Conservation (phyloP, 1,140 invertebrate genomes). For the Bombus terrestris region DNA sequence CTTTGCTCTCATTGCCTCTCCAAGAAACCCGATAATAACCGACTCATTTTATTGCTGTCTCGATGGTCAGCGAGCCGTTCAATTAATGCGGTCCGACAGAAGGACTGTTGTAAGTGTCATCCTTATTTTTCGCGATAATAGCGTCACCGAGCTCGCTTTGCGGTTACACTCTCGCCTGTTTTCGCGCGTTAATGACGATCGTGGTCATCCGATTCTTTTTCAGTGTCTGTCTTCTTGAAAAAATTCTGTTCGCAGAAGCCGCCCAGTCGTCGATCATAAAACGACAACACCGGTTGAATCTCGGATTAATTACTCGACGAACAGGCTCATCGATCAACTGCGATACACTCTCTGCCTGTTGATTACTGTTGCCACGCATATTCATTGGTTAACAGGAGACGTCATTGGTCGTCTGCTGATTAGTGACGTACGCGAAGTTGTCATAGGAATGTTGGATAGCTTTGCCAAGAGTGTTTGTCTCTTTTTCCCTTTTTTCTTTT, state of each 20-base stretch:
- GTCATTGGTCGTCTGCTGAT: constrained; percentile 9
- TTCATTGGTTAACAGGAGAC: constrained; percentile 13
- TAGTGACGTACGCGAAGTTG: background rate
- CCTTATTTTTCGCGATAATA: constrained; percentile 26
- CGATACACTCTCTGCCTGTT: background rate
- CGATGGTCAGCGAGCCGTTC: background rate
- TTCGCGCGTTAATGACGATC: background rate
- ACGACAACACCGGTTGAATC: background rate
- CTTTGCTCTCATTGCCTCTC: background rate
- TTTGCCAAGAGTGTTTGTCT: background rate
- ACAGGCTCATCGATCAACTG: constrained; percentile 37
- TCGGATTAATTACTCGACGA: constrained; percentile 32
- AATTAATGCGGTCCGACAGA: constrained; percentile 17
- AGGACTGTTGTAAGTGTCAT: constrained; percentile 3
- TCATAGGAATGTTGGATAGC: background rate
- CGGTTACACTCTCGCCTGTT: background rate
- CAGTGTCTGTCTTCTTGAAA: background rate
- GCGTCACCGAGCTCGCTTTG: background rate
- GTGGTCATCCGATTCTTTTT: constrained; percentile 5
- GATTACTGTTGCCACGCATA: background rate
- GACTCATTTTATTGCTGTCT: background rate
- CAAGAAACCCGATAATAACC: background rate
- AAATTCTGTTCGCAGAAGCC: background rate
- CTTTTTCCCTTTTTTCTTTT: no score
- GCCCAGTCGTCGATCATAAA: background rate